Evolutionary conservation across 2,888 invertebrate species (phyloP), one percentile per base, ranked within the genome.

Genomic region (Sarcophaga caerulescens): DNA sequence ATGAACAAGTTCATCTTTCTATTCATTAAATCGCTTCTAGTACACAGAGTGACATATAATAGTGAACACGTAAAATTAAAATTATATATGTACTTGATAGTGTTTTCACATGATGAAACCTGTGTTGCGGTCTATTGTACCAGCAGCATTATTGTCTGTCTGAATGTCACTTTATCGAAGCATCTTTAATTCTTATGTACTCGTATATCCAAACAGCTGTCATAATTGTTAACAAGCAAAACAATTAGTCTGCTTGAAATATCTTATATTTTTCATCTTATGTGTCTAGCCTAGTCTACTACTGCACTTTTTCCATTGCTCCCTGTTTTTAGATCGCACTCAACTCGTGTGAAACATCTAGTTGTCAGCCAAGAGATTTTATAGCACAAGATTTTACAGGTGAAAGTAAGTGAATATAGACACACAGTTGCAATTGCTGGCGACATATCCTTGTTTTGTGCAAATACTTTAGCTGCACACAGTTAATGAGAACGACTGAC

Each of bases 141-240:
- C 4, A 2, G 35, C 65, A 25, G 66, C 57, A 19, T n/a, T 70
- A 69, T 45, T 45, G 14, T 63, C 47, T 75, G 62, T 21, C 63
- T 76, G 60, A 75, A 35, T 75, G 44, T 76, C 60, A 71, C 52
- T 65, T 57, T 35, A 59, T 47, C 12, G 66, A 47, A 60, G 57
- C 70, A 59, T 78, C 65, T 65, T 65, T 70, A 70, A 74, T 79
- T 79, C 78, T 14, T 75, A 63, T 78, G 73, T 35, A 35, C 6
- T 1, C 0, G 6, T 6, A 35, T 35, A 6, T 0, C 78, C 60
- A 82, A 84, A 71, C 79, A 80, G 71, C 75, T 75, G 76, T 76
- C 80, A 80, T 81, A 85, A 85, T 73, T 85, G 68, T 68, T 77
- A 85, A 81, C 84, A 84, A 80, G 68, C 71, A 68, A 76, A 76